Conservation (phyloP, 2,888 invertebrate genomes). For the Aphelenchoides bicaudatus region DNA sequence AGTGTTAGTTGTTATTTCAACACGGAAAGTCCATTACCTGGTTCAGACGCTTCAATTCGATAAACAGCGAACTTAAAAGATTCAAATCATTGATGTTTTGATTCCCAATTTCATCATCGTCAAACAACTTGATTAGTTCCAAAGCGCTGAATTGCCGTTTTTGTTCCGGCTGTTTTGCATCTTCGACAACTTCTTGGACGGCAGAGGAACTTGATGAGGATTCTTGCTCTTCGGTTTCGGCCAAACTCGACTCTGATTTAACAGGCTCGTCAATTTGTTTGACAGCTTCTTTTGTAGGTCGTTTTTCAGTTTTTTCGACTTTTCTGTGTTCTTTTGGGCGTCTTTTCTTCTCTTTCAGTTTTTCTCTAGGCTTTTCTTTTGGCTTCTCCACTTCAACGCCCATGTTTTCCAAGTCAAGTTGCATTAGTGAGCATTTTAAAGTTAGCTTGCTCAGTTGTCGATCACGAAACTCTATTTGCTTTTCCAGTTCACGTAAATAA, state of each 20-base stretch:
- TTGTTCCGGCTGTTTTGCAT: no score
- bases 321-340: not conserved
- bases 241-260: no score
- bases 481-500: conserved; percentile 41
- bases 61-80: conserved; percentile 1
- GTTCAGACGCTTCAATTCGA: conserved; percentile 11
- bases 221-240: no score
- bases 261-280: not conserved
- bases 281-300: conserved; percentile 17
- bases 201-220: no score
- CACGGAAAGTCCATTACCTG: not conserved
- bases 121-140: conserved; percentile 1
- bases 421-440: conserved; percentile 49
- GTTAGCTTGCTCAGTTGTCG: conserved; percentile 50
- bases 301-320: not conserved
- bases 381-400: no score
- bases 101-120: not conserved
- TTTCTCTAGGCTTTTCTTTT: not conserved
- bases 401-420: conserved; percentile 32
- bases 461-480: conserved; percentile 51
- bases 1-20: not conserved
- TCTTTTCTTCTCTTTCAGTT: not conserved
- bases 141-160: no score
- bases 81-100: not conserved
- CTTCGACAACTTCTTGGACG: no score